Evolutionary conservation across 2,113 vertebrate genomes (phyloP).

Genomic region (Ophthalmolycus amberensis): DNA sequence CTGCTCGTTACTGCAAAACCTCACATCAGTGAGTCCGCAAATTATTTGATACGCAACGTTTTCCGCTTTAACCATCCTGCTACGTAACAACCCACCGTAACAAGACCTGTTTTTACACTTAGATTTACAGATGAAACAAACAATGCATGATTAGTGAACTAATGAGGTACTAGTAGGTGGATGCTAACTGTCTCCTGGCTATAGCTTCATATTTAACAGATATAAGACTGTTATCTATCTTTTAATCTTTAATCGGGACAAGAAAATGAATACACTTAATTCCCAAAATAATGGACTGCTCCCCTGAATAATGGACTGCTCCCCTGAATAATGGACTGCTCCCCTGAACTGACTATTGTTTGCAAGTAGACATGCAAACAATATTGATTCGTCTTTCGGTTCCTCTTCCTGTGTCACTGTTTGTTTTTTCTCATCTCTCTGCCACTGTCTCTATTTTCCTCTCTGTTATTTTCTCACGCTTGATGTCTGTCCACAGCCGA

Average conservation of each 20-base stretch:
- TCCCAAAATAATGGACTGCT: background rate
- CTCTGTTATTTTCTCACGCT: background rate
- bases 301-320: background rate
- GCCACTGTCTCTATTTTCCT: conserved; percentile 15
- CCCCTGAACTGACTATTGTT: background rate
- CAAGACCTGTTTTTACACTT: background rate
- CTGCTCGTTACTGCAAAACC: no score
- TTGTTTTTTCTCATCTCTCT: background rate
- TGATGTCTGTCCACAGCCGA: conserved; percentile 77
- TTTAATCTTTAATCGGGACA: background rate
- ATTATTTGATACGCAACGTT: no score
- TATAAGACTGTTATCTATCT: background rate
- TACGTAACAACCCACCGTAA: no score
- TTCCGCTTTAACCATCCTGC: no score
- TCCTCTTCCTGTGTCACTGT: conserved; percentile 3
- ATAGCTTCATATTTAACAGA: background rate
- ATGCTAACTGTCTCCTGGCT: background rate
- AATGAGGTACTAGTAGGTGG: no score
- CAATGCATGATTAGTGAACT: no score
- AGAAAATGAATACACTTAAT: background rate
- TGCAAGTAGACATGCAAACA: background rate
- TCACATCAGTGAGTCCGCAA: no score
- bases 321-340: background rate
- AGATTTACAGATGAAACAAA: no score
- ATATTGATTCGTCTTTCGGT: background rate